Evolutionary conservation across 2,888 invertebrate species (phyloP).

Genomic region (Epistrophe grossulariae): DNA sequence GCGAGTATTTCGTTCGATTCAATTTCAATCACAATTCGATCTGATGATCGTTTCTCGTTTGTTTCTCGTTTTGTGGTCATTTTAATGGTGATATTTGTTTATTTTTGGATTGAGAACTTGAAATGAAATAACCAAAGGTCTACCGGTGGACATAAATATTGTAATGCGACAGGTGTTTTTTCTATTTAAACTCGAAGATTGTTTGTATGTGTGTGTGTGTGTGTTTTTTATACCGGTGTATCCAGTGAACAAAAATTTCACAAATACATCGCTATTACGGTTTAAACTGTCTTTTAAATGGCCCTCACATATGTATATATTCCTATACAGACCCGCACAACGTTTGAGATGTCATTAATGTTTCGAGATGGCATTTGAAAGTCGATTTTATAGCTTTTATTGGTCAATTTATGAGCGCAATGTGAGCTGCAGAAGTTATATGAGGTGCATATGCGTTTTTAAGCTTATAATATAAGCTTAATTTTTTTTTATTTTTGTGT

Average conservation of each 20-base stretch:
- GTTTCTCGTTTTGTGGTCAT: constrained; percentile 47
- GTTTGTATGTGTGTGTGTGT: background rate
- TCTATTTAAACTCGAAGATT: constrained; percentile 78
- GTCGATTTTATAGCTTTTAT: constrained; percentile 69
- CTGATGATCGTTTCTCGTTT: constrained; percentile 4
- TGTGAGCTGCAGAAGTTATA: constrained; percentile 1
- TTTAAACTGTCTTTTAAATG: constrained; percentile 3
- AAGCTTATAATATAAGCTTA: background rate
- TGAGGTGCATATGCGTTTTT: constrained; percentile 21
- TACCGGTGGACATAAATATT: constrained; percentile 83
- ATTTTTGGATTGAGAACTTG: constrained; percentile 61
- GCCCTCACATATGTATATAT: constrained; percentile 25
- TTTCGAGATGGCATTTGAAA: constrained; percentile 72
- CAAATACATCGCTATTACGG: background rate
- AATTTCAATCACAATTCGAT: background rate
- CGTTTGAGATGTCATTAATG: constrained; percentile 51
- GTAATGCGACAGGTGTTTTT: constrained; percentile 83
- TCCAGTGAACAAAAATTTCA: constrained; percentile 16
- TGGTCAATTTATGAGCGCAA: constrained; percentile 62
- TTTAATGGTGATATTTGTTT: constrained; percentile 35
- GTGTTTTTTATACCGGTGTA: background rate
- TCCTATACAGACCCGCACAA: background rate
- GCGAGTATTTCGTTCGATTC: constrained; percentile 62
- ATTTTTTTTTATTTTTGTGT: background rate
- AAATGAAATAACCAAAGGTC: constrained; percentile 79